Conservation (phyloP, 1,140 invertebrate genomes). For the Mizuhopecten yessoensis region DNA sequence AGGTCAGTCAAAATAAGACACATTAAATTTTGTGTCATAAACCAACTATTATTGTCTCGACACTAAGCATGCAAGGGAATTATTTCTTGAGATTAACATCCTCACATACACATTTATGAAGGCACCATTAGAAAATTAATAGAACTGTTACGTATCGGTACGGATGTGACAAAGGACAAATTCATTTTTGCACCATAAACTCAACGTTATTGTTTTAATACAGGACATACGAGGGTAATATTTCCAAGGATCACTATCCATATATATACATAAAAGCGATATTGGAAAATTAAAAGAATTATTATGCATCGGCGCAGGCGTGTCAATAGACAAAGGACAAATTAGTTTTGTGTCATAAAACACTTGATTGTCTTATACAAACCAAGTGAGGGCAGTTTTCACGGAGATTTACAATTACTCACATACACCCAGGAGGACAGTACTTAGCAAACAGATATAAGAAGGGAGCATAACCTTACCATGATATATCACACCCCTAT, state of each 20-base stretch:
- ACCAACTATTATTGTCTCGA: background rate
- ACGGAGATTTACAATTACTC: background rate
- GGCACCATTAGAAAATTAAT: background rate
- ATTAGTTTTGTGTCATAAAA: constrained; percentile 16
- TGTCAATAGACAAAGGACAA: background rate
- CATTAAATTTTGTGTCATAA: background rate
- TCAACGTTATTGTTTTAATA: background rate
- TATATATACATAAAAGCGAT: background rate
- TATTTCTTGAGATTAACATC: background rate
- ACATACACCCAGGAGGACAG: background rate
- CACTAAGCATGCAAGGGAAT: background rate
- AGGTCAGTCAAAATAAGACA: background rate
- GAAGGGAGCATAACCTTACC: background rate
- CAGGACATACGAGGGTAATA: background rate
- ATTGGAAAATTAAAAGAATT: background rate
- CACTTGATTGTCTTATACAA: background rate
- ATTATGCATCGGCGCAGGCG: background rate
- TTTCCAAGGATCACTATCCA: background rate
- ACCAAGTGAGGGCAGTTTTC: background rate
- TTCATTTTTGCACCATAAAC: background rate
- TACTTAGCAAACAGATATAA: background rate
- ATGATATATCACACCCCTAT: background rate
- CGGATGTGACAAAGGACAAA: background rate
- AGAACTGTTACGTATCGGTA: background rate
- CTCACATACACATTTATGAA: background rate